Evolutionary conservation across 2,888 invertebrate genomes (phyloP), one percentile per base, ranked within the genome.

Genomic region (Parelbella ahira): DNA sequence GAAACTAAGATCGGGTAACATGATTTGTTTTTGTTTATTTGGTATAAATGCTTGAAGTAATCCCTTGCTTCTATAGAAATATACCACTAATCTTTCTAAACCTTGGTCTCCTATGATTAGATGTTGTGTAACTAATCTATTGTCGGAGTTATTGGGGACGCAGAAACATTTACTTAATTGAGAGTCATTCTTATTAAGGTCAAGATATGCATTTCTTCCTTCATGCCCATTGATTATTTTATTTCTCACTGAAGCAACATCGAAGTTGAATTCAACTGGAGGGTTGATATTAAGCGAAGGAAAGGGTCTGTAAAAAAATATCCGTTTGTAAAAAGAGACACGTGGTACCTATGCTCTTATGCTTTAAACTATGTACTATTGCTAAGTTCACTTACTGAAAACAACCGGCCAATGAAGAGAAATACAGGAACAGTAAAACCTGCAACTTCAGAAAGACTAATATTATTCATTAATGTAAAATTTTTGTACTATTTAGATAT

Each of bases 41-140:
- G 83, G 83, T 5, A 67, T 53, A 27, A 68, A 73, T 12, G 68
- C 37, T 23, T 60, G 54, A 2, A 76, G 38, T 23, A 58, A 29
- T 4, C 57, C 44, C 2, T 33, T 6, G 25, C 63, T 53, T 51
- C 46, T 66, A 44, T 77, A 84, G 0, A 79, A 34, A 46, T 68
- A 75, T 1, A 80, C 49, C 0, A 80, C 71, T 2, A 77, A 43
- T 48, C 82, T 64, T 43, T 72, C 63, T 2, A 64, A 43, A 5
- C 39, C 12, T 0, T 46, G 23, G 2, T 47, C 34, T 0, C 47
- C 9, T 6, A 49, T 12, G 7, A 52, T 52, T 0, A 74, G 10
- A n/a, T 53, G 11, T 2, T 66, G 44, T n/a, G 56, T 47, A 2
- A 67, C 51, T 4, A 48, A 51, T 7, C 32, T 30, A 8, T 32